A percentile compares a stretch with the other conserved stretches of the same genome.
phyloP scores from a whole-genome alignment of 1,140 invertebrate genomes.

The Achatina immaculata region DNA sequence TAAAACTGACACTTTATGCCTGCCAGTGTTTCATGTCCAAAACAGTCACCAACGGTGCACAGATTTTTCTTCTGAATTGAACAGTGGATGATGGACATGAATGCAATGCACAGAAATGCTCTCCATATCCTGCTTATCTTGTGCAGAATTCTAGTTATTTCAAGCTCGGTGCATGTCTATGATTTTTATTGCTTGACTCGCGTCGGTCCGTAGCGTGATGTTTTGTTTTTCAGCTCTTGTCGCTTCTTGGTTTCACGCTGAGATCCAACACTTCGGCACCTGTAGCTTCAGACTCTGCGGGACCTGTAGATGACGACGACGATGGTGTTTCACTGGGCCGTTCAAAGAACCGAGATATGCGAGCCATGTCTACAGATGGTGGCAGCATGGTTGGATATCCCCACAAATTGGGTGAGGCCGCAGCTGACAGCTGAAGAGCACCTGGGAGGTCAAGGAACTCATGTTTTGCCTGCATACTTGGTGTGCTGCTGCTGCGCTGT shows the following conservation, averaged over 20 bases:
- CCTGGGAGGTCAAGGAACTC: slow-evolving; percentile 22
- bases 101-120: too few species aligned
- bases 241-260: slow-evolving; percentile 32
- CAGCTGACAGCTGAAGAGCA: slow-evolving; percentile 24
- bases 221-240: slow-evolving; percentile 25
- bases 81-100: too few species aligned
- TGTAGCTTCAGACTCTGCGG: slow-evolving; percentile 14
- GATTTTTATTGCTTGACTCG: too few species aligned
- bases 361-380: slow-evolving; percentile 27
- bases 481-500: slow-evolving; percentile 13
- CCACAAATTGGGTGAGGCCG: slow-evolving; percentile 25
- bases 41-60: background rate
- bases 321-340: slow-evolving; percentile 23
- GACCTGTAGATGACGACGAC: slow-evolving; percentile 16
- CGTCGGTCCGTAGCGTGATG: too few species aligned
- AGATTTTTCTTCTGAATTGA: too few species aligned
- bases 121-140: too few species aligned
- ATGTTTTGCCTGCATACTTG: slow-evolving; percentile 1
- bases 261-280: slow-evolving; percentile 37
- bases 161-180: too few species aligned
- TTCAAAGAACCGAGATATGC: slow-evolving; percentile 38
- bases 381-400: slow-evolving; percentile 17
- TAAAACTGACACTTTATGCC: background rate
- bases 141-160: too few species aligned
- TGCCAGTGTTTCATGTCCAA: background rate